Evolutionary conservation across 1,140 invertebrate genomes (phyloP).

Genomic region (Monomorium pharaonis): DNA sequence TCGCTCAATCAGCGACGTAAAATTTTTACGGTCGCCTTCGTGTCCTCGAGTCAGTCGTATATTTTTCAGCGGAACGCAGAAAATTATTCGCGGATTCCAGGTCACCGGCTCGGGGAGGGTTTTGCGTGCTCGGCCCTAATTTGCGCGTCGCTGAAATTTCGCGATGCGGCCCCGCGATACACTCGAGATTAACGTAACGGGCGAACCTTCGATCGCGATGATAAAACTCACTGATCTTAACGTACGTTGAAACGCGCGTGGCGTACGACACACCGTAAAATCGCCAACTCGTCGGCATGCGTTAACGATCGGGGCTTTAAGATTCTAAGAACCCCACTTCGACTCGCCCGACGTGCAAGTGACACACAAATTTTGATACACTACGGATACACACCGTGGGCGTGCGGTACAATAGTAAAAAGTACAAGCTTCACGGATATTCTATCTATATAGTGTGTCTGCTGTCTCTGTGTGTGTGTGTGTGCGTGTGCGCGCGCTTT

Average conservation of each 20-base stretch:
- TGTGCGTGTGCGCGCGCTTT: neutral
- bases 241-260: neutral
- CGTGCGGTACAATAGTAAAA: neutral
- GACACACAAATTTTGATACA: neutral
- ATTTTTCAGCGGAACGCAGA: slow-evolving; percentile 19
- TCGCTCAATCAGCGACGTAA: slow-evolving; percentile 64
- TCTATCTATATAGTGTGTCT: no score
- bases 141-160: slow-evolving; percentile 15
- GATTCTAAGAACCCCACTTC: neutral
- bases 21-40: slow-evolving; percentile 67
- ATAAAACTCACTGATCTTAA: slow-evolving; percentile 5
- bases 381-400: neutral
- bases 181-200: neutral
- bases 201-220: neutral
- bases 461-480: no score
- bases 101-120: neutral
- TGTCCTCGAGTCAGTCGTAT: slow-evolving; percentile 50
- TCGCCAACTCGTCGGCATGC: neutral
- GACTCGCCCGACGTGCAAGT: neutral
- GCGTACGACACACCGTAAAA: neutral
- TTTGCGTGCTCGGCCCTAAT: slow-evolving; percentile 22
- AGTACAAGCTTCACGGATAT: no score
- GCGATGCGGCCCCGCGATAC: neutral
- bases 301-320: neutral
- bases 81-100: slow-evolving; percentile 33